These are phyloP conservation scores for Hystrix brachyura DNA, from an alignment of 2,113 vertebrate species.

Conservation along the genomic window DNA sequence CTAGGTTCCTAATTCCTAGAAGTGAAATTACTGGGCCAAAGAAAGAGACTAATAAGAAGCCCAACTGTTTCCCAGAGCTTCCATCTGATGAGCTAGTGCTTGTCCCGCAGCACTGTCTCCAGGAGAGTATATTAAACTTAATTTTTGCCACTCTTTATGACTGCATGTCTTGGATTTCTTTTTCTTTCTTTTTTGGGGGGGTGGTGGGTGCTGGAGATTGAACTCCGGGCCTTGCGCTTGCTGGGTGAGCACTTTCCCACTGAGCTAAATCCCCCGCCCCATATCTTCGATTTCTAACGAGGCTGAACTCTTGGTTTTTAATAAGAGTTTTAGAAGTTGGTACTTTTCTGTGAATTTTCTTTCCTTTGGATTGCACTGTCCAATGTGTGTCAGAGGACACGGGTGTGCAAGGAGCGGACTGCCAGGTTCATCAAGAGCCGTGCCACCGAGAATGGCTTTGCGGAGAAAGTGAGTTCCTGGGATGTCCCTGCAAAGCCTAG, in stretches of 20 bases:
- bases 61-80: not conserved
- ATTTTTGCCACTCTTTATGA: not conserved
- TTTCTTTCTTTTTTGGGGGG: too few species aligned
- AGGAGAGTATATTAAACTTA: rapidly evolving
- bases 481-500: not conserved
- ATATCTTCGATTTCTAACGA: not conserved
- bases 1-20: not conserved
- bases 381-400: not conserved
- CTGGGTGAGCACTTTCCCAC: too few species aligned
- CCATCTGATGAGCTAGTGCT: not conserved
- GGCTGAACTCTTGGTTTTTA: not conserved
- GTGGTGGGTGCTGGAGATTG: too few species aligned
- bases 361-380: not conserved
- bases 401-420: too few species aligned
- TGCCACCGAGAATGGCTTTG: not conserved
- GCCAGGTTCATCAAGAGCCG: not conserved
- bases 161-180: not conserved
- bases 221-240: too few species aligned
- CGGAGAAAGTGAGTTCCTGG: not conserved
- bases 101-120: not conserved
- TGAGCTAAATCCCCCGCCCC: too few species aligned
- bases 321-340: not conserved
- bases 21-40: not conserved
- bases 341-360: conserved; percentile 27
- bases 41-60: not conserved